phyloP scores from a whole-genome alignment of 2,888 invertebrate genomes.

The Drosophila tanythrix region DNA sequence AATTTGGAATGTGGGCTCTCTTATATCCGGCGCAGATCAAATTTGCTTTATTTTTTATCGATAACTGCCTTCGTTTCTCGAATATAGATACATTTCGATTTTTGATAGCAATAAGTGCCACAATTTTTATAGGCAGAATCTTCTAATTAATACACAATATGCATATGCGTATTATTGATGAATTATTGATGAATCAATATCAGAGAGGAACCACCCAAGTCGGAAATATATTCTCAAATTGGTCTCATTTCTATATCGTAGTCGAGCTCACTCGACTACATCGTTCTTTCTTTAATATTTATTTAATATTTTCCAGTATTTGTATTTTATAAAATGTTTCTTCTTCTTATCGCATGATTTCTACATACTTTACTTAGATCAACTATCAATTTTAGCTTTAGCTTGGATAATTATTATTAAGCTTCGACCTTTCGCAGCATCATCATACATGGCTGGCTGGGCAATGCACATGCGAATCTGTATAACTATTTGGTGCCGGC shows the following conservation, averaged over 20 bases:
- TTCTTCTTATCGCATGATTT: neutral
- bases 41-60: neutral
- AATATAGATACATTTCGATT: neutral
- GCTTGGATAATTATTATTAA: neutral
- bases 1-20: no score
- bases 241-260: no score
- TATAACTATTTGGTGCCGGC: conserved; percentile 76
- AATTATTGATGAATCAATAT: no score
- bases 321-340: neutral
- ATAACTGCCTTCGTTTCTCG: neutral
- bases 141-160: no score
- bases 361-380: neutral
- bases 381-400: neutral
- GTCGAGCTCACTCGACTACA: no score
- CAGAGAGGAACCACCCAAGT: no score
- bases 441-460: conserved; percentile 83
- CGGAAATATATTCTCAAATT: no score
- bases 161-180: no score
- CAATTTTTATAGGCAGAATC: neutral
- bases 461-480: conserved; percentile 77
- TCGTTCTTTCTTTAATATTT: neutral
- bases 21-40: neutral
- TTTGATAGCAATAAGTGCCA: neutral
- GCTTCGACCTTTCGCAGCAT: conserved; percentile 55
- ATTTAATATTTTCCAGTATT: neutral